These are phyloP conservation scores for Gila orcuttii DNA, from an alignment of 2,113 vertebrate genomes.

Conservation along the genomic window DNA sequence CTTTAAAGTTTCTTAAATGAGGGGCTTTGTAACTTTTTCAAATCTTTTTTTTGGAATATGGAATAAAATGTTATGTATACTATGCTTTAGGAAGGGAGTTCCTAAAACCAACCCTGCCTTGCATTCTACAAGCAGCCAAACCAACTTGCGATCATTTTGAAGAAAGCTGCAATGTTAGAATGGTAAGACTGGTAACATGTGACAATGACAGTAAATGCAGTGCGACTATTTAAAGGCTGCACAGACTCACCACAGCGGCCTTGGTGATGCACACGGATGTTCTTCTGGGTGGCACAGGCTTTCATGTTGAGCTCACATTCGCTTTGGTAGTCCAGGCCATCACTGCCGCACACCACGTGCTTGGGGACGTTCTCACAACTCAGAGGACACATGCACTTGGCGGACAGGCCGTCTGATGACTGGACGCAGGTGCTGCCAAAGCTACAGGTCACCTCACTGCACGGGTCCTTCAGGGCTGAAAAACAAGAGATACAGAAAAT, in stretches of 20 bases:
- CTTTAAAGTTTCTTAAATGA: background rate
- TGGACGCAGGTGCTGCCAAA: constrained; percentile 92
- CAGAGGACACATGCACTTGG: constrained; percentile 87
- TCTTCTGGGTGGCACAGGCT: constrained; percentile 87
- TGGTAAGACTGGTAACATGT: background rate
- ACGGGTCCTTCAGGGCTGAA: constrained; percentile 90
- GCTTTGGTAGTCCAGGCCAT: constrained; percentile 87
- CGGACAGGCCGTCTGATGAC: constrained; percentile 82
- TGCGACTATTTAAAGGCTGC: background rate
- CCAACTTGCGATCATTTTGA: background rate
- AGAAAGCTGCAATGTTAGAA: background rate
- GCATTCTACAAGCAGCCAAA: background rate
- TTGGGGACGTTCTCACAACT: constrained; percentile 73
- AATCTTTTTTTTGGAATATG: background rate
- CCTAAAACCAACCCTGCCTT: background rate
- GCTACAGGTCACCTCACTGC: constrained; percentile 85
- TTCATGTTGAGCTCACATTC: constrained; percentile 86
- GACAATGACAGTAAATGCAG: background rate
- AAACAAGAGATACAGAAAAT: background rate
- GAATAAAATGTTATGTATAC: too few relatives aligned
- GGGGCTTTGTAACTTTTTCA: background rate
- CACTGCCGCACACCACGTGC: constrained; percentile 86
- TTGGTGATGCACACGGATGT: constrained; percentile 84
- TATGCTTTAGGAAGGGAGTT: background rate
- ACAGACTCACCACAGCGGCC: constrained; percentile 86